These are phyloP conservation scores for Drosophila athabasca DNA, from an alignment of 1,140 invertebrate genomes.

Conservation along the genomic window DNA sequence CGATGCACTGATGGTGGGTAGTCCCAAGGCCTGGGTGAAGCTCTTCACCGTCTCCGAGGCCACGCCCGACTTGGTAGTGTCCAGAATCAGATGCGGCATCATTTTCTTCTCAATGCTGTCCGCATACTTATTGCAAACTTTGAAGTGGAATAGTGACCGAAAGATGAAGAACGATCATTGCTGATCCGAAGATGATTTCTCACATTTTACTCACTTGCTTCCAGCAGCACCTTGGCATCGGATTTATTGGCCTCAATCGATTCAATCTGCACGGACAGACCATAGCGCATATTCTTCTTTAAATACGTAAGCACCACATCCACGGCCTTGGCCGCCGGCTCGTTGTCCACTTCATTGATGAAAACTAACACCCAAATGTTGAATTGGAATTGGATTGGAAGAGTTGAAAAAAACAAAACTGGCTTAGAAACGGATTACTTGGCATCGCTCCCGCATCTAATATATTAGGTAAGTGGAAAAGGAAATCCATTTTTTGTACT, in stretches of 20 bases:
- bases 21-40: slow-evolving; percentile 89
- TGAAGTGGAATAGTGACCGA: neutral
- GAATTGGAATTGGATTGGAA: slow-evolving; percentile 12
- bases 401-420: slow-evolving; percentile 13
- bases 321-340: slow-evolving; percentile 87
- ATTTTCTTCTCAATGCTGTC: slow-evolving; percentile 86
- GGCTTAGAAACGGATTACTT: slow-evolving; percentile 26
- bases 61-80: slow-evolving; percentile 90
- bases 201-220: slow-evolving; percentile 85
- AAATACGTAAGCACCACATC: slow-evolving; percentile 88
- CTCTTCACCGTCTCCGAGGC: slow-evolving; percentile 93
- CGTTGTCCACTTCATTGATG: slow-evolving; percentile 89
- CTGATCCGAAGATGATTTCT: neutral
- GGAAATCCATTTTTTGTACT: too few species aligned
- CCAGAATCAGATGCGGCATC: slow-evolving; percentile 90
- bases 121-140: slow-evolving; percentile 89
- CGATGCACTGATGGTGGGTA: slow-evolving; percentile 92
- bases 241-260: slow-evolving; percentile 87
- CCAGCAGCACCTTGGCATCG: slow-evolving; percentile 87
- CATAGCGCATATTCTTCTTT: slow-evolving; percentile 87
- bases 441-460: neutral
- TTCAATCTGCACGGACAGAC: slow-evolving; percentile 87
- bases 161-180: neutral
- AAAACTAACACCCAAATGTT: slow-evolving; percentile 85
- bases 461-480: neutral